These are phyloP conservation scores for Cyprinodon variegatus DNA, from an alignment of 2,113 vertebrate species.

Conservation along the genomic window DNA sequence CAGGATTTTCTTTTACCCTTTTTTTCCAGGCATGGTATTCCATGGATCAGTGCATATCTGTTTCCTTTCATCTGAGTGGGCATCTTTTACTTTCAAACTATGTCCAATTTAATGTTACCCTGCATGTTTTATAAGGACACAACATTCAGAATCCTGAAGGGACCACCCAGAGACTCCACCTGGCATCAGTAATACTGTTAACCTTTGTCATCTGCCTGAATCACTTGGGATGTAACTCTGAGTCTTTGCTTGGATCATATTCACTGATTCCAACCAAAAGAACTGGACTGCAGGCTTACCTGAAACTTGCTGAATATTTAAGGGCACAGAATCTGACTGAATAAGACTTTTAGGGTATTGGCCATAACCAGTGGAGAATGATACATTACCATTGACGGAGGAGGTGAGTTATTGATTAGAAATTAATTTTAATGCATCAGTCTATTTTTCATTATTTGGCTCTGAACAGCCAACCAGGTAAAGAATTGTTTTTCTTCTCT, in stretches of 20 bases:
- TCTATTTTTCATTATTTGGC: neutral
- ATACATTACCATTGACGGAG: constrained; percentile 21
- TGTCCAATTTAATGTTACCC: constrained; percentile 1
- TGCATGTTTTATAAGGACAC: constrained; percentile 60
- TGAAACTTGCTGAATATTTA: neutral
- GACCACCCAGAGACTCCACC: constrained; percentile 48
- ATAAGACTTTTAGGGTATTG: constrained; percentile 10
- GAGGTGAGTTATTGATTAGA: constrained; percentile 53
- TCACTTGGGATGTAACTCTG: constrained; percentile 30
- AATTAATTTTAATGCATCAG: neutral
- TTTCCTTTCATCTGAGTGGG: constrained; percentile 19
- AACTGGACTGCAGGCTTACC: constrained; percentile 14
- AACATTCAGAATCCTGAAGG: constrained; percentile 51
- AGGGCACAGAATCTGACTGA: neutral
- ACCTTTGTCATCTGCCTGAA: constrained; percentile 22
- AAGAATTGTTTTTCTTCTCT: neutral
- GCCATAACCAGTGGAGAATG: neutral
- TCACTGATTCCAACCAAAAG: constrained; percentile 8
- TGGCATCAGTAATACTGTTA: constrained; percentile 28
- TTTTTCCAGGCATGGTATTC: constrained; percentile 12
- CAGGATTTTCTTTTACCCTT: constrained; percentile 30
- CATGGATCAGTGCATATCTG: constrained; percentile 3
- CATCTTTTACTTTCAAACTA: constrained; percentile 10
- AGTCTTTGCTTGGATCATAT: constrained; percentile 33
- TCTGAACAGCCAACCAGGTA: neutral